Evolutionary conservation across 2,888 invertebrate genomes (phyloP).

Genomic region (Coenonympha glycerion): DNA sequence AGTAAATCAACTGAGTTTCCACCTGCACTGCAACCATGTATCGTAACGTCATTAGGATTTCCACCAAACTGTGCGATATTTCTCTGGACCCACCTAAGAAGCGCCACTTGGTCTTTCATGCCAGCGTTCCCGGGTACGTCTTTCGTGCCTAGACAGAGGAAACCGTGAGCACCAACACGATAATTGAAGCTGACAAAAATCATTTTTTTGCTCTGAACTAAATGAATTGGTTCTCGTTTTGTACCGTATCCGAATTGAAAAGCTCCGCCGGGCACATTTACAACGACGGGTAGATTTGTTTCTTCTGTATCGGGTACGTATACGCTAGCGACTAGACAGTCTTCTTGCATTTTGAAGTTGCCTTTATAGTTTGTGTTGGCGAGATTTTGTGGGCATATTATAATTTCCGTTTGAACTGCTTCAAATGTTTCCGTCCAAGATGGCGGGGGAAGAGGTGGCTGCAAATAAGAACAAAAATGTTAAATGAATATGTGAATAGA

Average conservation of each 20-base stretch:
- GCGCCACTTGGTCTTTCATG: constrained; percentile 53
- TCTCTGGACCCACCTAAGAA: constrained; percentile 36
- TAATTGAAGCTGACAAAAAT: constrained; percentile 50
- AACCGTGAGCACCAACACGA: constrained; percentile 44
- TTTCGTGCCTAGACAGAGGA: constrained; percentile 49
- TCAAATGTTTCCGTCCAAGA: constrained; percentile 37
- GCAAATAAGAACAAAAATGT: background rate
- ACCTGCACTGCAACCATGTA: constrained; percentile 50
- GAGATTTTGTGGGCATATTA: constrained; percentile 38
- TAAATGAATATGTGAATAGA: no score
- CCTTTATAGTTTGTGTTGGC: background rate
- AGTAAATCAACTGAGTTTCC: constrained; percentile 44
- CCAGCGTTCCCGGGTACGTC: constrained; percentile 55
- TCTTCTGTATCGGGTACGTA: constrained; percentile 33
- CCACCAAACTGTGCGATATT: constrained; percentile 54
- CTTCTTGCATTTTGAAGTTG: constrained; percentile 22
- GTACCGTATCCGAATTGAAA: constrained; percentile 49
- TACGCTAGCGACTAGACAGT: constrained; percentile 36
- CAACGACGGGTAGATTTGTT: constrained; percentile 46
- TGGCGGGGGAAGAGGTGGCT: constrained; percentile 44
- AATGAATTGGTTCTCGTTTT: constrained; percentile 26
- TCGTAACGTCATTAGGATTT: constrained; percentile 50
- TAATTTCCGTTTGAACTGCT: constrained; percentile 33
- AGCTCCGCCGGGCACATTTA: constrained; percentile 62
- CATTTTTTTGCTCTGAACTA: constrained; percentile 37